Percentiles rank a stretch among this genome's conserved stretches.
Evolutionary conservation across 2,888 invertebrate species (phyloP).

Genomic region (Noctua pronuba): DNA sequence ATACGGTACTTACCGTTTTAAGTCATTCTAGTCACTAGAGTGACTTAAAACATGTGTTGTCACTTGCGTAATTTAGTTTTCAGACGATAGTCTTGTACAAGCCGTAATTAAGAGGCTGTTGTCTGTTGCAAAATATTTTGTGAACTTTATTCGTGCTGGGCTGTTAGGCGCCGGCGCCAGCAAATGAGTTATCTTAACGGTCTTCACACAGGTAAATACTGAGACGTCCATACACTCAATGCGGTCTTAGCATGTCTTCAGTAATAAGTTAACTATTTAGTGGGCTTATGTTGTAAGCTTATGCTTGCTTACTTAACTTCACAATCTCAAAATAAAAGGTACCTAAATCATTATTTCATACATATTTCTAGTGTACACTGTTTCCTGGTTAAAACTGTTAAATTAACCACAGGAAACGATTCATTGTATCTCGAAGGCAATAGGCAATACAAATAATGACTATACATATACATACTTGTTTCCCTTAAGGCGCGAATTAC

Average conservation of each 20-base stretch:
- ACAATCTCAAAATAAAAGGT: not conserved
- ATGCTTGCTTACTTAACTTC: not conserved
- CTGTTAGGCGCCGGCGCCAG: constrained; percentile 42
- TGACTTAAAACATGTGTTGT: constrained; percentile 35
- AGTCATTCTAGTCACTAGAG: not conserved
- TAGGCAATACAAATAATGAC: not conserved
- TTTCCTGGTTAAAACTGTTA: constrained; percentile 6
- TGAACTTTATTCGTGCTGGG: constrained; percentile 46
- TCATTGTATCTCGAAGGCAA: constrained; percentile 30
- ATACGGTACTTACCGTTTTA: too few relatives aligned
- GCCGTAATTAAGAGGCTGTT: constrained; percentile 38
- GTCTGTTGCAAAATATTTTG: constrained; percentile 45
- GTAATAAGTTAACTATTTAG: constrained; percentile 21
- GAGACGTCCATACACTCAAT: constrained; percentile 6
- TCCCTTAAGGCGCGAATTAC: too few relatives aligned
- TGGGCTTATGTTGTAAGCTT: not conserved
- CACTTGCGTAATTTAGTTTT: constrained; percentile 11
- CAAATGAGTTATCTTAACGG: constrained; percentile 36
- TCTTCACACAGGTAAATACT: constrained; percentile 29
- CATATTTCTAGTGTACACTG: not conserved
- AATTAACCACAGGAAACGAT: constrained; percentile 31
- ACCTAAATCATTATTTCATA: constrained; percentile 3
- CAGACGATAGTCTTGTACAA: constrained; percentile 38
- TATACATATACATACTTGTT: constrained; percentile 27
- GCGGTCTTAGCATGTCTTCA: not conserved